phyloP scores from a whole-genome alignment of 35 echinoderm and acorn worm species.

The Ptychodera flava region DNA sequence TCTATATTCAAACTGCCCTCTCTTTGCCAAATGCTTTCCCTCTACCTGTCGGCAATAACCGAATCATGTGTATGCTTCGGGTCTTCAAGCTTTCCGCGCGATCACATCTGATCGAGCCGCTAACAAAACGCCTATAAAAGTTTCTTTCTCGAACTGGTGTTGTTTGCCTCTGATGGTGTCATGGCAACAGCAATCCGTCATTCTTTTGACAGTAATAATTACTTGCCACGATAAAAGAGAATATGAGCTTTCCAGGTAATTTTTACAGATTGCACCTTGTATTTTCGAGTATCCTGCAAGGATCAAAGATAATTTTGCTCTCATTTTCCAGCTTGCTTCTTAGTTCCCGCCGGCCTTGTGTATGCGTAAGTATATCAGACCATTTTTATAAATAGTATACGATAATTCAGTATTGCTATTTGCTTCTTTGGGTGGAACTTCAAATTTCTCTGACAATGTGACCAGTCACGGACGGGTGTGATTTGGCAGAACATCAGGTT shows the following conservation, averaged over 20 bases:
- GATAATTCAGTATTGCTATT: too few relatives aligned
- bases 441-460: too few relatives aligned
- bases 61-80: too few relatives aligned
- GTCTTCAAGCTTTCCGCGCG: too few relatives aligned
- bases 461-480: too few relatives aligned
- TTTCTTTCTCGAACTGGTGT: neutral
- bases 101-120: neutral
- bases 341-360: slow-evolving; percentile 55
- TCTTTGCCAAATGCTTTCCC: neutral
- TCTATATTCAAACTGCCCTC: neutral
- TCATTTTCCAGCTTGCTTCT: slow-evolving; percentile 46
- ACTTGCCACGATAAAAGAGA: neutral
- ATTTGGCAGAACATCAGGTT: too few relatives aligned
- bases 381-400: too few relatives aligned
- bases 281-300: neutral
- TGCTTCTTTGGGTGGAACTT: too few relatives aligned
- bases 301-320: neutral
- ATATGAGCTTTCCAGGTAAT: neutral
- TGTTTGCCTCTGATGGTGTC: neutral
- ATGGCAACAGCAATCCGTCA: neutral
- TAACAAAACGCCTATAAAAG: neutral
- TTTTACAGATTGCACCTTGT: neutral
- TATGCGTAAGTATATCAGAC: slow-evolving; percentile 85
- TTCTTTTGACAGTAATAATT: neutral
- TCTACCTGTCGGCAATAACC: neutral